phyloP scores from a whole-genome alignment of 2,797 vertebrate species.

The Parauchenoglanis ngamensis region DNA sequence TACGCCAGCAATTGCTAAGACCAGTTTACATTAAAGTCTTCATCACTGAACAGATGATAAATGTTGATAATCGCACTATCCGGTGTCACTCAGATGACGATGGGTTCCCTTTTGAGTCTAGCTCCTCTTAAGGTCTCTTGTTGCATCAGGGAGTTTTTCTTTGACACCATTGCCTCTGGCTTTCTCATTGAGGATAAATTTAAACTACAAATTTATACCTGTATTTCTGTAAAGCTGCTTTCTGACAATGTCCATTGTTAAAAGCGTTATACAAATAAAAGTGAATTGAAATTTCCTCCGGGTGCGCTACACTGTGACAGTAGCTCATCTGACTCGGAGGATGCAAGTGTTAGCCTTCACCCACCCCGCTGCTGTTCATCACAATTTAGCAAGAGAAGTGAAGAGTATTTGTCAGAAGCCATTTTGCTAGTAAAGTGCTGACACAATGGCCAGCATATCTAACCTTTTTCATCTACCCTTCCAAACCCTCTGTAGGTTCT shows the following conservation, averaged over 20 bases:
- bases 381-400: neutral
- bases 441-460: slow-evolving; percentile 5
- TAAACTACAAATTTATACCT: neutral
- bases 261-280: neutral
- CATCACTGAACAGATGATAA: neutral
- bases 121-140: neutral
- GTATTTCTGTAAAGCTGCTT: neutral
- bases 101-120: neutral
- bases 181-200: neutral
- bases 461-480: slow-evolving; percentile 1
- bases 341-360: neutral
- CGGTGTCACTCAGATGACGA: neutral
- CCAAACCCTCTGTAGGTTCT: neutral
- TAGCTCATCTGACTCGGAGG: neutral
- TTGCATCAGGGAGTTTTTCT: neutral
- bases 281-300: neutral
- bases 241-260: neutral
- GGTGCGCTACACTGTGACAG: neutral
- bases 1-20: neutral
- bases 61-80: neutral
- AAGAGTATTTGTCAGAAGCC: neutral
- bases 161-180: neutral
- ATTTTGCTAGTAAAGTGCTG: neutral
- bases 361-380: neutral
- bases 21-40: neutral